Evolutionary conservation across 2,113 vertebrate genomes (phyloP).

Genomic region (Tonatia bakeri): DNA sequence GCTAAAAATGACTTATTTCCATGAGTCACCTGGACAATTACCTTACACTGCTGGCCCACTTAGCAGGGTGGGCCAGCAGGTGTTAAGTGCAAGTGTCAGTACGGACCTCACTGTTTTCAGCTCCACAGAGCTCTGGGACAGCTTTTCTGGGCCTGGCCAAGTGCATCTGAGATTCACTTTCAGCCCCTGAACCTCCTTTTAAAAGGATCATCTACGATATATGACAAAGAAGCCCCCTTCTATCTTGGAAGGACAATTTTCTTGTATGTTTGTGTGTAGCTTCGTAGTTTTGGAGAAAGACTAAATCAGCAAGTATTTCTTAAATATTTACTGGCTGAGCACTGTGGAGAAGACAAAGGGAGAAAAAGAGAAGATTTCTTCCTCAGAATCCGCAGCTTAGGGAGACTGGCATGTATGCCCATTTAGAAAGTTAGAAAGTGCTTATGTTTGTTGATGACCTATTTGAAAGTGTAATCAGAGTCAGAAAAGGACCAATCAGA

Average conservation of each 20-base stretch:
- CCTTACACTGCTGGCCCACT: constrained; percentile 51
- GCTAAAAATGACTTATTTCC: constrained; percentile 72
- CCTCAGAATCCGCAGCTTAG: not conserved
- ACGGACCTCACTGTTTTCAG: constrained; percentile 7
- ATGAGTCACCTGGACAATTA: constrained; percentile 70
- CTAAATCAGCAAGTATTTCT: not conserved
- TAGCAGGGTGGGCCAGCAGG: constrained; percentile 38
- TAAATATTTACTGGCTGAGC: not conserved
- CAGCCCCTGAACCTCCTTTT: not conserved
- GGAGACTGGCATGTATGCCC: not conserved
- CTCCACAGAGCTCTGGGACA: not conserved
- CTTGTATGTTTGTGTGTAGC: no score
- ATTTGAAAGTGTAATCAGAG: not conserved
- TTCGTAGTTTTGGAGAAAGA: not conserved
- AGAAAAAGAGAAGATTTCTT: constrained; percentile 14
- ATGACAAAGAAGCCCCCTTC: not conserved
- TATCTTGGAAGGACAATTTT: not conserved
- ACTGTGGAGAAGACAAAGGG: not conserved
- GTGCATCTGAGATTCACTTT: not conserved
- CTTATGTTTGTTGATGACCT: not conserved
- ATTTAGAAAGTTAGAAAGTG: not conserved
- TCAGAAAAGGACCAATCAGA: not conserved
- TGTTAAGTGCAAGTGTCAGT: constrained; percentile 24
- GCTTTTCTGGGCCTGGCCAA: not conserved
- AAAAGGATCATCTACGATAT: not conserved